Conservation (phyloP, 2,888 invertebrate genomes). For the Luperina nickerlii region DNA sequence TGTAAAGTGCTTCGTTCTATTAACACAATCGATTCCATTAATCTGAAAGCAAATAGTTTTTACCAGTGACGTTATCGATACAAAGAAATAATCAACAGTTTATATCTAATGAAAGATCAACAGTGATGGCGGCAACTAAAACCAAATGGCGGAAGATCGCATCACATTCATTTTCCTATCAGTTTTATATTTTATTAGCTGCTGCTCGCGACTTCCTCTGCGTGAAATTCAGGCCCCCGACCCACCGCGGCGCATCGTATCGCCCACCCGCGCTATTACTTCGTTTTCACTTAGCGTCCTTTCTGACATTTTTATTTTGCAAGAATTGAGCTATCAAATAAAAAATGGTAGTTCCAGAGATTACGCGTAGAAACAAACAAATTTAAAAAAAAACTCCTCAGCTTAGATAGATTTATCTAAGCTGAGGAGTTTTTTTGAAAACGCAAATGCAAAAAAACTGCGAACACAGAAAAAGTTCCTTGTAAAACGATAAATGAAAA, state of each 20-base stretch:
- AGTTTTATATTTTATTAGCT: no score
- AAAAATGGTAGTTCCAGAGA: background rate
- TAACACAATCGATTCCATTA: constrained; percentile 2
- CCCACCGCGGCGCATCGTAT: no score
- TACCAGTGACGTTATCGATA: background rate
- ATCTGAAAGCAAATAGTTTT: background rate
- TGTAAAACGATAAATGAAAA: background rate
- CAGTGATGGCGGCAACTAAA: background rate
- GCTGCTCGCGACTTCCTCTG: no score
- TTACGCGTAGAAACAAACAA: background rate
- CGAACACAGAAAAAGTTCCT: background rate
- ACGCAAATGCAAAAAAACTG: background rate
- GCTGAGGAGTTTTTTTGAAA: no score
- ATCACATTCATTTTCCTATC: background rate
- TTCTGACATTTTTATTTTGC: no score
- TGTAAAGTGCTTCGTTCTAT: background rate
- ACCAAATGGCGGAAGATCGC: background rate
- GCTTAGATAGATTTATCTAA: background rate
- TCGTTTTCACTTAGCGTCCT: no score
- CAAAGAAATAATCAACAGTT: background rate
- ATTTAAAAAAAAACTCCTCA: no score
- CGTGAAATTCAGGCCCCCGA: no score
- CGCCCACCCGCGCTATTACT: no score
- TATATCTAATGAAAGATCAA: background rate
- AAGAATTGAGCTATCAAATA: no score